These are phyloP conservation scores for Brachyistius frenatus DNA, from an alignment of 2,113 vertebrate species.

Conservation along the genomic window DNA sequence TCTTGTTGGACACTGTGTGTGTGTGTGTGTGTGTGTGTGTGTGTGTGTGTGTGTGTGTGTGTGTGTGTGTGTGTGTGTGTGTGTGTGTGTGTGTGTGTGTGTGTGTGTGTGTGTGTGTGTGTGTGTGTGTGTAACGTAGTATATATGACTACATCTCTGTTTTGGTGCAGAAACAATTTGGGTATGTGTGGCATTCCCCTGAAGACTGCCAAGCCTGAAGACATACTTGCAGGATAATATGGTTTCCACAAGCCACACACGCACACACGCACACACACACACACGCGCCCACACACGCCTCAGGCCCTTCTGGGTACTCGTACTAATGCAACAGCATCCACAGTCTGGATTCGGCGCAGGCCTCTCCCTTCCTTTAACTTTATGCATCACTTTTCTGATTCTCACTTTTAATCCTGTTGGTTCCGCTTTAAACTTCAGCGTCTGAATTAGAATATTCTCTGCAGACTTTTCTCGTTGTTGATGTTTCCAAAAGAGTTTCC, in stretches of 20 bases:
- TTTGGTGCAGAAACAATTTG: slow-evolving; percentile 20
- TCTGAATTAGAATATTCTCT: slow-evolving; percentile 33
- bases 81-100: too few species aligned
- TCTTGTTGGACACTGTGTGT: neutral
- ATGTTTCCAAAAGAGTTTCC: slow-evolving; percentile 12
- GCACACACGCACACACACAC: neutral
- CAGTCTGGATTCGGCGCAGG: slow-evolving; percentile 35
- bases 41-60: too few species aligned
- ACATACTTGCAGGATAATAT: slow-evolving; percentile 22
- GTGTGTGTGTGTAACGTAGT: neutral
- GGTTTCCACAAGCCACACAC: neutral
- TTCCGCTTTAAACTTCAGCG: slow-evolving; percentile 49
- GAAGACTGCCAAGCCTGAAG: slow-evolving; percentile 37
- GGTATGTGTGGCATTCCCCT: slow-evolving; percentile 13
- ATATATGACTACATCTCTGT: neutral
- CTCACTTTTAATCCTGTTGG: slow-evolving; percentile 59
- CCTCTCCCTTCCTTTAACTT: slow-evolving; percentile 31
- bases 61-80: neutral
- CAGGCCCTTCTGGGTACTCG: neutral
- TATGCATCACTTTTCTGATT: slow-evolving; percentile 34
- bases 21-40: too few species aligned
- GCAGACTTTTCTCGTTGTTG: slow-evolving; percentile 19
- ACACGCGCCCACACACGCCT: slow-evolving; percentile 4
- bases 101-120: too few species aligned
- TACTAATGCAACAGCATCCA: neutral